These are phyloP conservation scores for Okapia johnstoni DNA, from an alignment of 2,113 vertebrate genomes.

Conservation along the genomic window DNA sequence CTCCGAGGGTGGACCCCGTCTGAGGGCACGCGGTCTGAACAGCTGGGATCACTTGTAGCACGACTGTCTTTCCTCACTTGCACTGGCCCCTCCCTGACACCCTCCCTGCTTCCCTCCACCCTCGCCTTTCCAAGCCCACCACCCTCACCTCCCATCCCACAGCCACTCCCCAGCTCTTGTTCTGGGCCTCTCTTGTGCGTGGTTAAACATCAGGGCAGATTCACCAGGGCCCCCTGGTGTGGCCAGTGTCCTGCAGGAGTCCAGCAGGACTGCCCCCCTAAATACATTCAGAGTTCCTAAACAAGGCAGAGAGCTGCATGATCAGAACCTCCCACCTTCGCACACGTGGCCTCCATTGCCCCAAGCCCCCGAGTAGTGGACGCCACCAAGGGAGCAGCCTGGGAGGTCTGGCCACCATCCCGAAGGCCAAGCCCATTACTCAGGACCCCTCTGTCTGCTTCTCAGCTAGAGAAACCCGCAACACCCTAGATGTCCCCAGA, in stretches of 20 bases:
- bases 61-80: neutral
- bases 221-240: neutral
- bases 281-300: neutral
- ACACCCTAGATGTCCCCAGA: neutral
- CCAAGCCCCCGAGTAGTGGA: too few relatives aligned
- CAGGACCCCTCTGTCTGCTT: neutral
- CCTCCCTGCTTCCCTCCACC: neutral
- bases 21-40: neutral
- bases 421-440: neutral
- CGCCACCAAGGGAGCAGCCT: fast-evolving
- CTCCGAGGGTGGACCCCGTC: fast-evolving
- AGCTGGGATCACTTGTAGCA: neutral
- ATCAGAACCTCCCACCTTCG: neutral
- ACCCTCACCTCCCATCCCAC: neutral
- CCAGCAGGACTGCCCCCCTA: neutral
- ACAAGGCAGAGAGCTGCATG: neutral
- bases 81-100: fast-evolving
- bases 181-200: fast-evolving
- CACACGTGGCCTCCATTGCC: fast-evolving
- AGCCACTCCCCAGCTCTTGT: neutral
- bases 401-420: neutral
- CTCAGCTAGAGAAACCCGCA: neutral
- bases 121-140: neutral
- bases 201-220: neutral
- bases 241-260: neutral